Base-by-base conservation (phyloP, 2,797 vertebrate genomes). In the Peromyscus nudipes region DNA sequence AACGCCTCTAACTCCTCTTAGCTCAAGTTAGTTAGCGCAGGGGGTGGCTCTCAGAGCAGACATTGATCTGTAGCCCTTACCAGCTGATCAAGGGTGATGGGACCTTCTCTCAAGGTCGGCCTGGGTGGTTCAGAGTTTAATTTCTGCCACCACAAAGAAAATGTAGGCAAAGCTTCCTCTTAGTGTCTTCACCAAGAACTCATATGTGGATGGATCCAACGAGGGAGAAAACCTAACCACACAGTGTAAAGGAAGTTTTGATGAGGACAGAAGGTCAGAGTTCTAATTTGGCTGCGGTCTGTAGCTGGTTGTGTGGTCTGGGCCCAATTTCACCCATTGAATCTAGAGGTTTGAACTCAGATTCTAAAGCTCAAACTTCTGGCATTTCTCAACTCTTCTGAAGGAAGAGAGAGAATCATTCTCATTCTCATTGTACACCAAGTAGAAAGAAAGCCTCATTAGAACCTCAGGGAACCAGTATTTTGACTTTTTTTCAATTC, bases 401-500 rank as follows among this genome's bases (percentile, higher is more conserved):
- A 46, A 83, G n/a, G 57, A 87, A 87, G 52, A 64, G 43, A 71
- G 43, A n/a, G 19, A 71, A 69, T 25, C 31, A 62, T 64, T 3
- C 0, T 64, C n/a, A 43, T 83, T 95, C 40, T 82, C 7, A 12
- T 31, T 10, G 0, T 31, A 9, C 7, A 21, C 52, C 34, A 81
- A 34, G 10, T 62, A 3, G 55, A 69, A 86, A 79, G 52, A 49
- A 91, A 77, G 65, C 10, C 43, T 43, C 65, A 9, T 37, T 25
- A 52, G 43, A 25, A 52, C 31, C 29, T 19, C 43, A 52, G 43
- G 69, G 40, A 86, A 37, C 13, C 88, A 67, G 49, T 83, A 49
- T 62, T 96, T 94, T 92, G 9, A 21, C 60, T 91, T 71, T 71
- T 62, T n/a, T 86, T 11, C 0, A 34, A 31, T 62, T 97, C 11